Conservation (phyloP, 2,888 invertebrate genomes). For the Drosophila ezoana region DNA sequence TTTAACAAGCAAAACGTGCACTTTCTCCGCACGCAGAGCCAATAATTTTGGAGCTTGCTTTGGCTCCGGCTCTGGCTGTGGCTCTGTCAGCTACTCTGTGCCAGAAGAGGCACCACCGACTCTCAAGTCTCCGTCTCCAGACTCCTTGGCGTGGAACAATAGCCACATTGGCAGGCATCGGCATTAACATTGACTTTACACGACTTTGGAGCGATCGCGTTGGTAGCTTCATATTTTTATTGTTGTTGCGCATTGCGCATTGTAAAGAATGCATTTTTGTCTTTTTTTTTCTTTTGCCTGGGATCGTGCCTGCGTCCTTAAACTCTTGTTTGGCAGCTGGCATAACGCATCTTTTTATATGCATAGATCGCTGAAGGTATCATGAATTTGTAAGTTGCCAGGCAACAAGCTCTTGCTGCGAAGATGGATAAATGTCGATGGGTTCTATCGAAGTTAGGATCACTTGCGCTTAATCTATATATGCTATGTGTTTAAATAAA, state of each 20-base stretch:
- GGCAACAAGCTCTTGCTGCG: not conserved
- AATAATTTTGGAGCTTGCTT: conserved; percentile 72
- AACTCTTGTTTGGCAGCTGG: conserved; percentile 51
- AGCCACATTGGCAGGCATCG: conserved; percentile 62
- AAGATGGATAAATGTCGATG: not conserved
- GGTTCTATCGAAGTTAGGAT: not conserved
- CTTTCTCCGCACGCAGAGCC: conserved; percentile 84
- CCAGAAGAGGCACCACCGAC: conserved; percentile 3
- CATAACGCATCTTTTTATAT: conserved; percentile 61
- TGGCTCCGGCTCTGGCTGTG: conserved; percentile 19
- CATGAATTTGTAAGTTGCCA: not conserved
- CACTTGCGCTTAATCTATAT: not conserved
- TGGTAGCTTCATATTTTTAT: conserved; percentile 82
- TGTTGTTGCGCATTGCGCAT: conserved; percentile 76
- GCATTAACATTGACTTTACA: conserved; percentile 84
- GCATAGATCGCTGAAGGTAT: conserved; percentile 20
- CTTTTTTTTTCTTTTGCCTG: conserved; percentile 5
- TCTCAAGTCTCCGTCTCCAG: conserved; percentile 28
- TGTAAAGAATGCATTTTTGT: conserved; percentile 63
- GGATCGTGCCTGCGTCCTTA: conserved; percentile 77
- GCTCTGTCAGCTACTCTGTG: conserved; percentile 2
- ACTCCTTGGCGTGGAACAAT: conserved; percentile 64
- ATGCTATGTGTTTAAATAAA: not conserved
- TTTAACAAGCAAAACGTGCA: conserved; percentile 84
- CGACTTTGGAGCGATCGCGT: conserved; percentile 78